phyloP scores from a whole-genome alignment of 2,888 invertebrate genomes.

The Drosophila rubida region DNA sequence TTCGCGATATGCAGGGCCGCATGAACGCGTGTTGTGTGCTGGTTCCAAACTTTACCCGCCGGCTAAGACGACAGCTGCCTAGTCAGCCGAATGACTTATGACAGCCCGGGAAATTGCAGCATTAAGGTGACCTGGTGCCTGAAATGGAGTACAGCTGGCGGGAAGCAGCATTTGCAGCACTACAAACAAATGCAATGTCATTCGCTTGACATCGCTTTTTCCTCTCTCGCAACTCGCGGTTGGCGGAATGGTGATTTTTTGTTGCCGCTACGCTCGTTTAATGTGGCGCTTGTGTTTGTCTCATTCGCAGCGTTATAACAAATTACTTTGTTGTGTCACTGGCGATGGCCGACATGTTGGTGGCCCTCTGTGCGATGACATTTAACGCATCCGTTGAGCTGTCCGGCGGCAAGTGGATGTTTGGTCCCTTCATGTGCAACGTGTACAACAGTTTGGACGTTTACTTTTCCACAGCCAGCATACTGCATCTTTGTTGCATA shows the following conservation, averaged over 20 bases:
- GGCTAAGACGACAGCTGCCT: constrained; percentile 55
- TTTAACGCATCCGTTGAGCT: constrained; percentile 96
- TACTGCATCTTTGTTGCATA: constrained; percentile 96
- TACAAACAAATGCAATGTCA: constrained; percentile 55
- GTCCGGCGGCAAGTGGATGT: constrained; percentile 93
- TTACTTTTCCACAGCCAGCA: constrained; percentile 96
- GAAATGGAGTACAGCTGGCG: constrained; percentile 28
- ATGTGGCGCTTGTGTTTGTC: constrained; percentile 40
- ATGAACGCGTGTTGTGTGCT: constrained; percentile 11
- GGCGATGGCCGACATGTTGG: constrained; percentile 97
- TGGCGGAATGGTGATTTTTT: constrained; percentile 3
- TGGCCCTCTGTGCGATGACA: constrained; percentile 97
- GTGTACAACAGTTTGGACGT: constrained; percentile 98
- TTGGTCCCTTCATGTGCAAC: constrained; percentile 96
- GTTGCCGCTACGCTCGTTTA: constrained; percentile 39
- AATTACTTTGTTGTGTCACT: constrained; percentile 98
- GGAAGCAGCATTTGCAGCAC: constrained; percentile 11
- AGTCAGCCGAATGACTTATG: constrained; percentile 64
- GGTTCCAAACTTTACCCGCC: constrained; percentile 3
- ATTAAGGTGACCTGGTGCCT: constrained; percentile 42
- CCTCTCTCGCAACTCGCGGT: neutral
- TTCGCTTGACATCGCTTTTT: constrained; percentile 44
- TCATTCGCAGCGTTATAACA: constrained; percentile 89
- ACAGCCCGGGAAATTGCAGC: constrained; percentile 61
- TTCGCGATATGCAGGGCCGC: constrained; percentile 3